Evolutionary conservation across 2,113 vertebrate genomes (phyloP).

Genomic region (Anseranas semipalmata): DNA sequence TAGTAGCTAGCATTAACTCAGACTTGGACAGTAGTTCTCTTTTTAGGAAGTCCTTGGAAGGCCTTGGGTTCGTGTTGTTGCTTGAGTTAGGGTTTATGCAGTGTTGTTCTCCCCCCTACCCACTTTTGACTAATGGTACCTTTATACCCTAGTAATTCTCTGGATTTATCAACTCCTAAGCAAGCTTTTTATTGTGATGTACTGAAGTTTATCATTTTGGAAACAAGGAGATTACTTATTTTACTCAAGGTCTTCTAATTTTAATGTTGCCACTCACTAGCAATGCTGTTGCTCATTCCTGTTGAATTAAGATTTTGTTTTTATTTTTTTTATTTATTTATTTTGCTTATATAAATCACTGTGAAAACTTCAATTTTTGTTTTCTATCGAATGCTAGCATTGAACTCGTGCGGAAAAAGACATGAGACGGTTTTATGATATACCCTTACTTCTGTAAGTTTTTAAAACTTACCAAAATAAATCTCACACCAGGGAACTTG

Average conservation of each 20-base stretch:
- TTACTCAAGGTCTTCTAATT: background rate
- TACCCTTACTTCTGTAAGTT: background rate
- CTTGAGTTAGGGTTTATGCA: background rate
- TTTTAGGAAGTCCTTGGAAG: background rate
- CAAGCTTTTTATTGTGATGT: background rate
- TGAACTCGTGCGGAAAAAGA: background rate
- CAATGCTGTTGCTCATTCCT: background rate
- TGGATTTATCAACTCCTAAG: background rate
- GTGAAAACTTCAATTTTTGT: background rate
- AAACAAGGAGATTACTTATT: background rate
- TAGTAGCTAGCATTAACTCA: background rate
- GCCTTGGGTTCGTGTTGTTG: background rate
- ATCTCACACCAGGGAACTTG: background rate
- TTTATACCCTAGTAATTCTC: background rate
- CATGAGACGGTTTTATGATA: background rate
- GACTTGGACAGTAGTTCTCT: background rate
- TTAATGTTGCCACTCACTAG: background rate
- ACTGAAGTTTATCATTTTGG: background rate
- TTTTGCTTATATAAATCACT: background rate
- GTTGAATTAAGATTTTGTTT: background rate
- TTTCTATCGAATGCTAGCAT: rapidly evolving
- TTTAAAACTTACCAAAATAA: background rate
- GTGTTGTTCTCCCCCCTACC: background rate
- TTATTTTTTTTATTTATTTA: background rate
- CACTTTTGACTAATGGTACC: background rate